These are phyloP conservation scores for Hypomesus transpacificus DNA, from an alignment of 2,113 vertebrate species.

Conservation along the genomic window DNA sequence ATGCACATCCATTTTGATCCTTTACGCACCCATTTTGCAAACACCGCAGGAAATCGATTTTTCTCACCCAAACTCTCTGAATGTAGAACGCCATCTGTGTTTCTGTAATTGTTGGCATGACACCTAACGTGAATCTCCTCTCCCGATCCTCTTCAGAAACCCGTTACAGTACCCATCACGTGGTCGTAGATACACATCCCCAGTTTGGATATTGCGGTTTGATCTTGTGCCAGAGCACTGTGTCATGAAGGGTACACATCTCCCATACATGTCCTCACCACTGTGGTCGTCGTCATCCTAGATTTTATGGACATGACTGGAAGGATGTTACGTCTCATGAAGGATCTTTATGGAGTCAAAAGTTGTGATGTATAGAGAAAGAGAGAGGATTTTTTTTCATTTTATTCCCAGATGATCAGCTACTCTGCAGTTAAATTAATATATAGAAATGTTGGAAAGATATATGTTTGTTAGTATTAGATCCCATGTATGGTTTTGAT, in stretches of 20 bases:
- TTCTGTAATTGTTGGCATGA: slow-evolving; percentile 5
- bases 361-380: too few relatives aligned
- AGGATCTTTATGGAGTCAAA: too few relatives aligned
- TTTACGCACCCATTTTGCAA: slow-evolving; percentile 18
- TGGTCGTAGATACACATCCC: neutral
- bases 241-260: neutral
- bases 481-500: neutral
- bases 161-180: too few relatives aligned
- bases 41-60: neutral
- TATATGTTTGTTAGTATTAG: neutral
- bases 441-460: neutral
- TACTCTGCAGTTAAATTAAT: too few relatives aligned
- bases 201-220: neutral
- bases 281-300: neutral
- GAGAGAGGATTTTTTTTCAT: too few relatives aligned
- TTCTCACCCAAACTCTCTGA: slow-evolving; percentile 14
- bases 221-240: neutral
- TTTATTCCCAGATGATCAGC: too few relatives aligned
- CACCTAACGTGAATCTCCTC: neutral
- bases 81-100: slow-evolving; percentile 35
- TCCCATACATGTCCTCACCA: neutral
- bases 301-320: neutral
- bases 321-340: too few relatives aligned
- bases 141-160: neutral
- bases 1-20: neutral